Evolutionary conservation across 1,140 invertebrate species (phyloP).

Genomic region (Myzus persicae): DNA sequence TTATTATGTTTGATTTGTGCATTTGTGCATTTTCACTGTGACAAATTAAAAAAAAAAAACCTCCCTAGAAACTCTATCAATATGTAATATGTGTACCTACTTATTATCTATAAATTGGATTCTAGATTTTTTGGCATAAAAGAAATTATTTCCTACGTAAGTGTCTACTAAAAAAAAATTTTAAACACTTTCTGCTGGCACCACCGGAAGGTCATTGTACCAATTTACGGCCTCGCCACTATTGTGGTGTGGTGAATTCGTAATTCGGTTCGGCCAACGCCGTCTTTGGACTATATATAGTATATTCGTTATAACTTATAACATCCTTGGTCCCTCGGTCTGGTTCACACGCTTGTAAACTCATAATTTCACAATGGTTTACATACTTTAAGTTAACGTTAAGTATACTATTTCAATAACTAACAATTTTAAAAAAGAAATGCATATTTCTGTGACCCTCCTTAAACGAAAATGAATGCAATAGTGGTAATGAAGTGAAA

Average conservation of each 20-base stretch:
- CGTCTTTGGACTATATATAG: neutral
- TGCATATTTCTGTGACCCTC: neutral
- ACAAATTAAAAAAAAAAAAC: neutral
- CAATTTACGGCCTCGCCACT: constrained; percentile 14
- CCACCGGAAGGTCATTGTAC: constrained; percentile 46
- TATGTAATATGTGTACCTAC: neutral
- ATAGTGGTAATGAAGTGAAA: neutral
- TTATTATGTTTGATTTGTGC: neutral
- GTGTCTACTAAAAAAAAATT: neutral
- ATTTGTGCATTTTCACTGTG: neutral
- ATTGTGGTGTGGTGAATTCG: constrained; percentile 10
- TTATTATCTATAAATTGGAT: neutral
- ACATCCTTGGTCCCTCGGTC: constrained; percentile 36
- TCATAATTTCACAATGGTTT: neutral
- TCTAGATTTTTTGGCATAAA: neutral
- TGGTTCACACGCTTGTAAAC: neutral
- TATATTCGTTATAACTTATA: neutral
- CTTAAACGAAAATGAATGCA: neutral
- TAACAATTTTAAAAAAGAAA: neutral
- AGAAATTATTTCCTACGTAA: neutral
- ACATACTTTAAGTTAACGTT: neutral
- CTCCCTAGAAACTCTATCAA: neutral
- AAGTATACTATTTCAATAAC: neutral
- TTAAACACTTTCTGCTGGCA: neutral
- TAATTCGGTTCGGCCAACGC: constrained; percentile 35